These are phyloP conservation scores for Petaurus breviceps DNA, from an alignment of 2,113 vertebrate species.

Conservation along the genomic window DNA sequence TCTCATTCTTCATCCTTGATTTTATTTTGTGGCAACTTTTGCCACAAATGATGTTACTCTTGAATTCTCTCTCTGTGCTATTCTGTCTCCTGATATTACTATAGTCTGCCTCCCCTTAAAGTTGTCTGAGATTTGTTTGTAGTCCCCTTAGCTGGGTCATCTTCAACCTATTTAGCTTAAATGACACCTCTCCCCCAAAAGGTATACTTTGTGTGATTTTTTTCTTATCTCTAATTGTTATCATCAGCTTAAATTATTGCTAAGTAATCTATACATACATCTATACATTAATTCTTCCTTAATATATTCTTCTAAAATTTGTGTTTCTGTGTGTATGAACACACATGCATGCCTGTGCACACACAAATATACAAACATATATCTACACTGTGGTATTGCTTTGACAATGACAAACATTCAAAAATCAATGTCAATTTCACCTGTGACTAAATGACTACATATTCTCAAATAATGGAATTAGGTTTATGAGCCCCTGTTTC, in stretches of 20 bases:
- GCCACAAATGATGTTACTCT: fast-evolving
- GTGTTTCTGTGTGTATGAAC: background rate
- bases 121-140: too few relatives aligned
- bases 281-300: background rate
- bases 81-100: too few relatives aligned
- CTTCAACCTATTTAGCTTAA: too few relatives aligned
- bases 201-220: background rate
- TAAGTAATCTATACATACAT: background rate
- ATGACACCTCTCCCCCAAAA: background rate
- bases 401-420: background rate
- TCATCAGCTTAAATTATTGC: background rate
- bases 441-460: background rate
- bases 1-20: background rate
- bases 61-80: background rate
- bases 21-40: background rate
- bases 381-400: background rate
- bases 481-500: background rate
- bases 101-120: too few relatives aligned
- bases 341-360: background rate
- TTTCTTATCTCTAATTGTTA: background rate
- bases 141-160: too few relatives aligned
- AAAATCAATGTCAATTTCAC: background rate
- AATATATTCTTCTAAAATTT: background rate
- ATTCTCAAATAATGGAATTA: background rate
- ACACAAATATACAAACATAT: background rate